Percentiles rank a stretch among this genome's conserved stretches.
These are phyloP conservation scores for Panurus biarmicus DNA, from an alignment of 2,113 vertebrate species.

Conservation along the genomic window DNA sequence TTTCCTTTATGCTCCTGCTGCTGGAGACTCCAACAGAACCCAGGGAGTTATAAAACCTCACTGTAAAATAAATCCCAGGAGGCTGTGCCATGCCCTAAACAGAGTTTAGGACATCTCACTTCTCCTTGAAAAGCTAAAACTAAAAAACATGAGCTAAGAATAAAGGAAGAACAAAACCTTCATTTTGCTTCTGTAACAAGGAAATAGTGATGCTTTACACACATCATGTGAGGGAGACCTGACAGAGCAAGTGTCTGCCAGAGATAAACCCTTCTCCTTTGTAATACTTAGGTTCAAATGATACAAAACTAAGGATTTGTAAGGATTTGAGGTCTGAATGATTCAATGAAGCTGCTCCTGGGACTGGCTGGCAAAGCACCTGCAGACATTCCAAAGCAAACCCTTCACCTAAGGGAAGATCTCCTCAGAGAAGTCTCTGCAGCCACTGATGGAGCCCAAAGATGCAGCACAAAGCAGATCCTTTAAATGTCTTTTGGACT, in stretches of 20 bases:
- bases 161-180: not conserved
- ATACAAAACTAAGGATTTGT: not conserved
- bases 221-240: not conserved
- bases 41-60: not conserved
- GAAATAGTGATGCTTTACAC: not conserved
- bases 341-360: not conserved
- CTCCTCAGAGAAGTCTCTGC: not conserved
- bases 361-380: not conserved
- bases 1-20: not conserved
- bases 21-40: not conserved
- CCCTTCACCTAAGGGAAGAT: not conserved
- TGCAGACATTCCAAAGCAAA: not conserved
- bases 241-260: not conserved
- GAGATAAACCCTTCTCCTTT: not conserved
- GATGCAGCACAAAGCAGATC: slow-evolving; percentile 47
- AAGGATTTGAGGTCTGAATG: not conserved
- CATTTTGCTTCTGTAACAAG: not conserved
- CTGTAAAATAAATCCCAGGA: not conserved
- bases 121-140: not conserved
- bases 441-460: not conserved
- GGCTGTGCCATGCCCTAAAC: not conserved
- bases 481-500: slow-evolving; percentile 54
- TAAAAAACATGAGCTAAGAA: not conserved
- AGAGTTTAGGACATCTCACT: not conserved
- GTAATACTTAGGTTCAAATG: not conserved